Percentiles rank a stretch among this genome's conserved stretches.
phyloP scores from a whole-genome alignment of 2,797 vertebrate genomes.

The Sciurus carolinensis region DNA sequence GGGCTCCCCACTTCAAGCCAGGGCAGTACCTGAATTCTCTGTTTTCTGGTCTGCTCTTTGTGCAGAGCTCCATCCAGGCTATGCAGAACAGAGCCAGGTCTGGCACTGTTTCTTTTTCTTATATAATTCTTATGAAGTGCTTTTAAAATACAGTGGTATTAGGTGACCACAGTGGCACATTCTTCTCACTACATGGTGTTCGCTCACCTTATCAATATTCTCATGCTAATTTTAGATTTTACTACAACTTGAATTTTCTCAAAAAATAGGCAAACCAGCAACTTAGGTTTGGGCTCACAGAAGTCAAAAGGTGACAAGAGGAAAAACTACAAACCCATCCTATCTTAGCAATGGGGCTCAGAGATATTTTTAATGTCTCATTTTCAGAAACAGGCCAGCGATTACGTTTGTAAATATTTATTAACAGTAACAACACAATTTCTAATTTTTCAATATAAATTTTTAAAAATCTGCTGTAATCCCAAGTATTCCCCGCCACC shows the following conservation, averaged over 20 bases:
- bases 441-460: slow-evolving; percentile 77
- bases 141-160: slow-evolving; percentile 18
- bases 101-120: neutral
- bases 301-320: slow-evolving; percentile 26
- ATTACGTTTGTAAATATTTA: slow-evolving; percentile 56
- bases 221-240: slow-evolving; percentile 65
- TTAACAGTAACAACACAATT: neutral
- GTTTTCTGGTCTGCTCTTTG: neutral
- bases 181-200: neutral
- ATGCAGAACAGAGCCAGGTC: neutral
- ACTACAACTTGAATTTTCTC: slow-evolving; percentile 42
- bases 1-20: no score
- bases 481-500: slow-evolving; percentile 81
- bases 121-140: slow-evolving; percentile 57
- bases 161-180: slow-evolving; percentile 52
- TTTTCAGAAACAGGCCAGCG: neutral
- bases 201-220: neutral
- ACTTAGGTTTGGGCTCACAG: neutral
- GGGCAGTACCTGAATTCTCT: neutral
- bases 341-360: slow-evolving; percentile 52
- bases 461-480: slow-evolving; percentile 81
- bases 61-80: slow-evolving; percentile 33
- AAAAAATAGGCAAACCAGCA: neutral
- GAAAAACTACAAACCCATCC: neutral
- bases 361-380: slow-evolving; percentile 18